Evolutionary conservation across 2,113 vertebrate genomes (phyloP), one percentile per base, ranked within the genome.

Genomic region (Rhea pennata): DNA sequence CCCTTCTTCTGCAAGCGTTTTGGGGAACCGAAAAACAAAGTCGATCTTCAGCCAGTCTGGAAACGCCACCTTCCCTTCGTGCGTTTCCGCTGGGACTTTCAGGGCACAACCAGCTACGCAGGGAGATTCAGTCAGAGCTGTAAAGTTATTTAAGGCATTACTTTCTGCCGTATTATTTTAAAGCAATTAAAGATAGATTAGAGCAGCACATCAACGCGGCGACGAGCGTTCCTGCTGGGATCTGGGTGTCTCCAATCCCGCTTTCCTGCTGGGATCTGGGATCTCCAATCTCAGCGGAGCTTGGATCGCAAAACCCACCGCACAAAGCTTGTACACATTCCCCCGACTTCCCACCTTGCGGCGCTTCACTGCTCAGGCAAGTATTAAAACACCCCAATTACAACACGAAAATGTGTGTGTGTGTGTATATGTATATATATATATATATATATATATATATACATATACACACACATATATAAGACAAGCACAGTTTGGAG

Each of bases 331-430:
- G 36, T 33, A 0, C 3, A 20, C 71, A 51, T 27, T 82, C 61
- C 72, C 51, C 42, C 26, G 50, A 62, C 69, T 64, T 51, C 69
- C 67, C 83, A 77, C 9, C 69, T 77, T 1, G 0, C 2, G 40
- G 42, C 15, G 51, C 46, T 67, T 78, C 74, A 88, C 64, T 92
- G 76, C 88, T 72, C 92, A 93, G 94, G 82, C 20, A 29, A 62
- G 62, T 82, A 88, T 82, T 62, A 79, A 94, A 92, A 6, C 71
- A 92, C 44, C 67, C 84, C 70, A 54, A 56, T 87, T 92, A 79
- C 27, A 76, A 61, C 5, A 89, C 61, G 67, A 4, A 22, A 33
- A 65, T 9, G 56, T 3, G 58, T 75, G 42, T 73, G 12, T 1
- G 23, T 51, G 11, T 51, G 22, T 51, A 6, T 46, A 4, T 16